A percentile compares a stretch with the other conserved stretches of the same genome.
Evolutionary conservation across 2,888 invertebrate genomes (phyloP).

Genomic region (Tethea ocularis): DNA sequence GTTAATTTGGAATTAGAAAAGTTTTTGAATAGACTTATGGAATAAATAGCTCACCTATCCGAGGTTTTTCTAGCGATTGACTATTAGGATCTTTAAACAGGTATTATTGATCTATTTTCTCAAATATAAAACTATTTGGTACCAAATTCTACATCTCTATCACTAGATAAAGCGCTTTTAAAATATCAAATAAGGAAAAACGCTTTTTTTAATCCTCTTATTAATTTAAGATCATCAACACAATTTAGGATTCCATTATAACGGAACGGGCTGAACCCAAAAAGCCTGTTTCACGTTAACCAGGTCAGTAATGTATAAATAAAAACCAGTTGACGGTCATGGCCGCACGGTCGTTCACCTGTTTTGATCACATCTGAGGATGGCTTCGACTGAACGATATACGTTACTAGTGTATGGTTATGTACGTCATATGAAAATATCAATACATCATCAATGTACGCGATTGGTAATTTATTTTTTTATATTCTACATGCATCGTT

Average conservation of each 20-base stretch:
- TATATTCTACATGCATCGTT: neutral
- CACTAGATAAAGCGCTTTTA: neutral
- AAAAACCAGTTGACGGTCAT: slow-evolving; percentile 41
- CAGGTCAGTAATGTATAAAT: slow-evolving; percentile 32
- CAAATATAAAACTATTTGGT: too few species aligned
- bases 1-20: too few species aligned
- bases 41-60: too few species aligned
- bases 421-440: neutral
- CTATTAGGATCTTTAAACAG: too few species aligned
- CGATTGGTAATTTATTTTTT: neutral
- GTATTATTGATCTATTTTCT: too few species aligned
- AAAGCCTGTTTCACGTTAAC: slow-evolving; percentile 29
- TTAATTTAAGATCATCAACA: neutral
- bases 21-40: too few species aligned
- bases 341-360: slow-evolving; percentile 52
- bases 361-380: slow-evolving; percentile 19
- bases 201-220: neutral
- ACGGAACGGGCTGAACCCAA: slow-evolving; percentile 21
- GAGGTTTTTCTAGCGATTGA: too few species aligned
- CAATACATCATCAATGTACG: slow-evolving; percentile 13
- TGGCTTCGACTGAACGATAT: neutral
- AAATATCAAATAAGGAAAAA: too few species aligned
- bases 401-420: slow-evolving; percentile 16
- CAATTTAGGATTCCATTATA: slow-evolving; percentile 6
- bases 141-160: too few species aligned